phyloP scores from a whole-genome alignment of 2,888 invertebrate genomes.

The Dicyrtomina minuta region DNA sequence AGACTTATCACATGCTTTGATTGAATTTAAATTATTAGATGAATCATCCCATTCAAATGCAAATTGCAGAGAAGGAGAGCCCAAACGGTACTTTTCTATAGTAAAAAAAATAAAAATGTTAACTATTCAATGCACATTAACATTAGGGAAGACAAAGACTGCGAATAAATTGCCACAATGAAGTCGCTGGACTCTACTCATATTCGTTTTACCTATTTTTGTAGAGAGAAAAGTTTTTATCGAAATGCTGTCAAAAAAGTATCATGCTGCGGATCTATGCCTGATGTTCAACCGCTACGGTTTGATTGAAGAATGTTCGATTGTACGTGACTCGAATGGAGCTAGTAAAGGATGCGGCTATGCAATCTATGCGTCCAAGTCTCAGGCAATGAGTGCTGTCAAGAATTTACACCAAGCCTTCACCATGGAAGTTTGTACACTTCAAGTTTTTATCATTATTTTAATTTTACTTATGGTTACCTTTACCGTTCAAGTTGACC shows the following conservation, averaged over 20 bases:
- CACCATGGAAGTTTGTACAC: constrained; percentile 83
- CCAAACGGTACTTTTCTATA: constrained; percentile 94
- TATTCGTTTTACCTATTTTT: neutral
- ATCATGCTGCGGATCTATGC: constrained; percentile 90
- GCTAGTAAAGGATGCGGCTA: constrained; percentile 98
- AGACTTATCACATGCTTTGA: too few relatives aligned
- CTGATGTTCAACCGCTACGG: constrained; percentile 90
- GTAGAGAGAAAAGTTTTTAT: constrained; percentile 97
- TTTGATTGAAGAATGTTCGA: constrained; percentile 96
- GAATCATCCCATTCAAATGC: constrained; percentile 99
- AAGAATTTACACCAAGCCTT: constrained; percentile 97
- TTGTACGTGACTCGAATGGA: constrained; percentile 89
- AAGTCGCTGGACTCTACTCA: too few relatives aligned
- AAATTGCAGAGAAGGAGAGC: constrained; percentile 99
- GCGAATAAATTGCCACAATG: too few relatives aligned
- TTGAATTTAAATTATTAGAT: too few relatives aligned
- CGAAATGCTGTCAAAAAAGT: constrained; percentile 96
- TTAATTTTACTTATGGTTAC: neutral
- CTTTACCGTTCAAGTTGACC: neutral
- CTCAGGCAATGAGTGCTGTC: constrained; percentile 94
- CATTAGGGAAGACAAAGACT: too few relatives aligned
- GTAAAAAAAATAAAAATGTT: too few relatives aligned
- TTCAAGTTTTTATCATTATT: too few relatives aligned
- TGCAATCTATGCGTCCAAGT: constrained; percentile 96
- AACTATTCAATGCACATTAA: too few relatives aligned